Evolutionary conservation across 1,140 invertebrate genomes (phyloP).

Genomic region (Papilio polyxenes): DNA sequence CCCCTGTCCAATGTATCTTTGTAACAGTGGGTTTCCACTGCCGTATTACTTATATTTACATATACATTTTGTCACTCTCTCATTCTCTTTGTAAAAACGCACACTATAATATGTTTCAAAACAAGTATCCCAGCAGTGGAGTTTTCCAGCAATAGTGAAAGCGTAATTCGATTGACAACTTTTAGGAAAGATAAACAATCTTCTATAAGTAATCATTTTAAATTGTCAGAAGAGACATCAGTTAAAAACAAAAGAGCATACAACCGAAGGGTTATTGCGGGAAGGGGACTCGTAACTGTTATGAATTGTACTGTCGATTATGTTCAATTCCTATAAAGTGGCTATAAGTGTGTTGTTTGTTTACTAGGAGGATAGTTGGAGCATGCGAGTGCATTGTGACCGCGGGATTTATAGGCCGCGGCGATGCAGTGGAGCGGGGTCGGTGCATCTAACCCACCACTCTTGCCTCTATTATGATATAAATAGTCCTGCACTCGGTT

Average conservation of each 20-base stretch:
- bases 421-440: slow-evolving; percentile 57
- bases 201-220: no score
- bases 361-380: slow-evolving; percentile 44
- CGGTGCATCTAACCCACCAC: slow-evolving; percentile 53
- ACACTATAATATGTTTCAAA: no score
- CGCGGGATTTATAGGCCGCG: slow-evolving; percentile 54
- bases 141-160: no score
- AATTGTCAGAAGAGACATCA: neutral
- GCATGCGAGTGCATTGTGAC: slow-evolving; percentile 55
- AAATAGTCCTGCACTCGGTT: slow-evolving; percentile 29
- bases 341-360: slow-evolving; percentile 44
- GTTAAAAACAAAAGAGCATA: neutral
- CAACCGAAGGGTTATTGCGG: slow-evolving; percentile 5
- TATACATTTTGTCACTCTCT: no score
- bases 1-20: no score
- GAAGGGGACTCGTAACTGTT: slow-evolving; percentile 15
- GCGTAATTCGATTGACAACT: no score
- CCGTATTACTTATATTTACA: no score
- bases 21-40: no score
- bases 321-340: slow-evolving; percentile 36
- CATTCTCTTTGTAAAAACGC: no score
- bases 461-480: slow-evolving; percentile 34
- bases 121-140: no score
- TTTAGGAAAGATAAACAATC: no score
- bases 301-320: slow-evolving; percentile 36